Base-by-base conservation (phyloP, 37 sponge, comb jelly and placozoan genomes). In the Chondrilla cf. caribensis region DNA sequence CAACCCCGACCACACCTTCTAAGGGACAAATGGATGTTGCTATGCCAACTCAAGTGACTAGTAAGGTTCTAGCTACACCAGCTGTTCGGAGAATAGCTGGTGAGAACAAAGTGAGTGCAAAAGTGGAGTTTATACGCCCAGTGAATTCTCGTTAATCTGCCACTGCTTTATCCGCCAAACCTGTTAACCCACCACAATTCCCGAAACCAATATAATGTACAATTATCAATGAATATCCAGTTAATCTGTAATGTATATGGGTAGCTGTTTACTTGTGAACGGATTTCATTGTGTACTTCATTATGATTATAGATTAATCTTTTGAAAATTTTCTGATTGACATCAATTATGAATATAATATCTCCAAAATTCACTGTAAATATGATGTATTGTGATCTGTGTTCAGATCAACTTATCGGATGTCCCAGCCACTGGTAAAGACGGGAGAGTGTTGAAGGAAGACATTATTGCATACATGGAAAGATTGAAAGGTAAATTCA, bases 391-490 rank as follows among this genome's bases (percentile, higher is more conserved):
- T 19, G 3, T 58, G 58, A 33, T 26, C 17, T 32, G 58, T 75
- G 41, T 8, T 33, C 70, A 85, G 84, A 57, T 92, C 25, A 80
- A 94, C 79, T 77, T 98, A 42, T 38, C 79, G 8, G 57, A 79
- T 32, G 94, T 98, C 6, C 55, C 47, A 26, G 97, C 87, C 0
- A 94, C 91, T 0, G 99, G 99, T 8, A 91, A 93, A 81, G 87
- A 84, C 47, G 97, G 99, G 22, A 86, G 97, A 0, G 80, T 98
- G 15, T 82, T 96, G n/a, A 96, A 92, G 55, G 99, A 98, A 81
- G 99, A 98, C 60, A 67, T 97, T 28, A 40, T 92, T 18, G 38
- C 59, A n/a, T 64, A 89, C 65, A 31, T 90, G 24, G 86, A 86
- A 26, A 31, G 28, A 18, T 55, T 35, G 15, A 62, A 62, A 62